phyloP scores from a whole-genome alignment of 2,888 invertebrate genomes.

The Phortica okadai region DNA sequence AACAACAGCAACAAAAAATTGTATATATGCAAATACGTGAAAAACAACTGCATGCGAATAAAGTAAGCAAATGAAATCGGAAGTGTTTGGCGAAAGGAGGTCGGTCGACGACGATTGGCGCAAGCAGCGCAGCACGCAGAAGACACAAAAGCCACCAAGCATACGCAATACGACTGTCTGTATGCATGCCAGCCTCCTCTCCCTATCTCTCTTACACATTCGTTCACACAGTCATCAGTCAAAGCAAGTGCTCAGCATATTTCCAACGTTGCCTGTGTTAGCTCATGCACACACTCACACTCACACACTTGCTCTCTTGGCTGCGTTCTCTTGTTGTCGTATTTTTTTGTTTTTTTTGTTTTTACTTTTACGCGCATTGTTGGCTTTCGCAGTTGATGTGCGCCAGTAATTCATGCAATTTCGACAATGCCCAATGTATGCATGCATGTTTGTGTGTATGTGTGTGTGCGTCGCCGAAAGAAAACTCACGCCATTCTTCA shows the following conservation, averaged over 20 bases:
- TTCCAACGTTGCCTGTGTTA: too few species aligned
- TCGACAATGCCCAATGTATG: background rate
- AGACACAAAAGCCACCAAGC: background rate
- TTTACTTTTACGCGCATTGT: background rate
- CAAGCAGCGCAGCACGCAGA: background rate
- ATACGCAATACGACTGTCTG: background rate
- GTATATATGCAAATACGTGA: slow-evolving; percentile 20
- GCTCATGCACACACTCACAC: too few species aligned
- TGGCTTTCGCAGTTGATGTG: background rate
- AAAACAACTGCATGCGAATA: slow-evolving; percentile 15
- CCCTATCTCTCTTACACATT: too few species aligned
- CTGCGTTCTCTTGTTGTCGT: background rate
- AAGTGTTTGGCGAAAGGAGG: background rate
- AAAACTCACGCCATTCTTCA: too few species aligned
- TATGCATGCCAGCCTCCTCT: too few species aligned
- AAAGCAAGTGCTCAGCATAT: background rate
- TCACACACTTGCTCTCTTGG: background rate
- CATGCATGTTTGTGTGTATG: background rate
- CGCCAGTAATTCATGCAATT: slow-evolving; percentile 18
- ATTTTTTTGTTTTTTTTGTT: background rate
- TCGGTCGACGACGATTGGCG: background rate
- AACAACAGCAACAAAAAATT: slow-evolving; percentile 25
- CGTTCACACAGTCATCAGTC: too few species aligned
- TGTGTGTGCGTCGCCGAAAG: background rate
- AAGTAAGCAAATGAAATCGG: slow-evolving; percentile 5